Conservation (phyloP, 2,888 invertebrate genomes). For the Clivina fossor region DNA sequence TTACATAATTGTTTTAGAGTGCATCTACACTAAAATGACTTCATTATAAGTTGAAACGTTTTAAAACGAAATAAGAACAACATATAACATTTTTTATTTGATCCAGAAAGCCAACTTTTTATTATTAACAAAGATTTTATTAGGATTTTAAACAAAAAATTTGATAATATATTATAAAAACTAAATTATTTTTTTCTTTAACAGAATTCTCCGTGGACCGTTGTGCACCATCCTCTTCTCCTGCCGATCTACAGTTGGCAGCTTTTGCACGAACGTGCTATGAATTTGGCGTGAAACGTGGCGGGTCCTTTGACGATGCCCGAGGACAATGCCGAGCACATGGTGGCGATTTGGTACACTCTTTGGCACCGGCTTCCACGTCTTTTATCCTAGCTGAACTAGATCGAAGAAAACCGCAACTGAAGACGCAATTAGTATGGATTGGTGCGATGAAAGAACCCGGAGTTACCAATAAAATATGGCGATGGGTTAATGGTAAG, state of each 20-base stretch:
- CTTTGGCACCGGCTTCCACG: constrained; percentile 59
- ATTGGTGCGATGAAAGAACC: constrained; percentile 89
- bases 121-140: too few relatives aligned
- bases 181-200: constrained; percentile 42
- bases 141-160: background rate
- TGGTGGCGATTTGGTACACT: constrained; percentile 73
- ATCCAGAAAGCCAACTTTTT: too few relatives aligned
- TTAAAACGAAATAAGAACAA: too few relatives aligned
- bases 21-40: too few relatives aligned
- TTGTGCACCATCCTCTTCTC: constrained; percentile 72
- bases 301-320: constrained; percentile 82
- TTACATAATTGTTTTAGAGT: too few relatives aligned
- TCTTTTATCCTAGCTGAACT: constrained; percentile 75
- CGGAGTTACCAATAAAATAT: constrained; percentile 76
- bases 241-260: constrained; percentile 78
- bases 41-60: too few relatives aligned
- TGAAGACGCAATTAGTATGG: constrained; percentile 88
- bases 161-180: background rate
- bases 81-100: too few relatives aligned
- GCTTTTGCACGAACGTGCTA: constrained; percentile 87
- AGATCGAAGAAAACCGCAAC: constrained; percentile 73
- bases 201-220: constrained; percentile 83
- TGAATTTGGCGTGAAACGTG: constrained; percentile 81
- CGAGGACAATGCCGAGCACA: constrained; percentile 67
- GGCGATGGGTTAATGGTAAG: constrained; percentile 90